Conservation (phyloP, 2,797 vertebrate genomes). For the Heteromormyrus szaboi region DNA sequence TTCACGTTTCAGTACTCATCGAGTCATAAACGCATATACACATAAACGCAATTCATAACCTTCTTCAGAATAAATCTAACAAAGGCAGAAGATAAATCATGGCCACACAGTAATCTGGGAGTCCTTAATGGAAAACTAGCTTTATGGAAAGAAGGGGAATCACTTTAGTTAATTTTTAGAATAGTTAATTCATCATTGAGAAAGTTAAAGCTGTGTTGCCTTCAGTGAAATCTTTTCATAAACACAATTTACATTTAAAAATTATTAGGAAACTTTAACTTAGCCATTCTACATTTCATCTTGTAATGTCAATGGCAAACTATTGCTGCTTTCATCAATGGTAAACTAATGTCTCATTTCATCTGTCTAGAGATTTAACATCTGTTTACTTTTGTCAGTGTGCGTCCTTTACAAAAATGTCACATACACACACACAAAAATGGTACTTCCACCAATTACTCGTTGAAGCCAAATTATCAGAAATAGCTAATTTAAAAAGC, state of each 20-base stretch:
- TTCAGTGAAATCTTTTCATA: not conserved
- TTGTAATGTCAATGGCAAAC: not conserved
- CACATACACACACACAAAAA: not conserved
- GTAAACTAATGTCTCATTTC: not conserved
- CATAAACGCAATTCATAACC: not conserved
- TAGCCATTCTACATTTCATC: not conserved
- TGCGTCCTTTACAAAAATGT: not conserved
- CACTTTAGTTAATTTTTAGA: not conserved
- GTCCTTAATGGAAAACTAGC: not conserved
- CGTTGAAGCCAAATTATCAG: not conserved
- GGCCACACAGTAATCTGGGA: not conserved
- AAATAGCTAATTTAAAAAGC: not conserved
- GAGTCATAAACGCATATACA: not conserved
- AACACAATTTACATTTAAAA: not conserved
- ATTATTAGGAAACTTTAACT: not conserved
- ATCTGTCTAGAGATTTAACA: not conserved
- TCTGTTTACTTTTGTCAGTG: not conserved
- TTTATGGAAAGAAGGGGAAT: not conserved
- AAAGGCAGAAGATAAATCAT: not conserved
- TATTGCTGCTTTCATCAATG: not conserved
- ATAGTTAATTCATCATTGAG: not conserved
- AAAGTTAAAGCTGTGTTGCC: not conserved
- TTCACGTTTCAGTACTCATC: not conserved
- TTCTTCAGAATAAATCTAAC: not conserved
- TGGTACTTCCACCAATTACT: not conserved